A percentile compares a stretch with the other conserved stretches of the same genome.
Conservation (phyloP, 2,113 vertebrate species). For the Melanerpes formicivorus region DNA sequence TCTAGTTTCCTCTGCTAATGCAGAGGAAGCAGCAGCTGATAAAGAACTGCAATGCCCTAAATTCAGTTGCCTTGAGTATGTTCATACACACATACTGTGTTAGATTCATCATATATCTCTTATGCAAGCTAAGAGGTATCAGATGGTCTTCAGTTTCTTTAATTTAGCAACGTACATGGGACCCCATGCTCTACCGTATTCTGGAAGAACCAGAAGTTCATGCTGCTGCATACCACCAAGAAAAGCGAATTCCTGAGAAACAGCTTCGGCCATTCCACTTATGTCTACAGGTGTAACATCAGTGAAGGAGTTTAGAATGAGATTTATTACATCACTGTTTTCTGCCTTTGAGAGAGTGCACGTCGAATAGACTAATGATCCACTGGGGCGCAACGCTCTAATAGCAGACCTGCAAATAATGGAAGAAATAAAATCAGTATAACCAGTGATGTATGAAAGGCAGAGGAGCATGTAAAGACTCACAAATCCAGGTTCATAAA, state of each 20-base stretch:
- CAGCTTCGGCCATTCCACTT: slow-evolving; percentile 71
- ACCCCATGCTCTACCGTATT: slow-evolving; percentile 86
- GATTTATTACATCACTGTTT: slow-evolving; percentile 85
- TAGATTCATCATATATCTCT: not conserved
- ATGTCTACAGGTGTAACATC: slow-evolving; percentile 81
- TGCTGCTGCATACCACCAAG: slow-evolving; percentile 66
- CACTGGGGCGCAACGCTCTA: slow-evolving; percentile 87
- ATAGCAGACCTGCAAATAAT: slow-evolving; percentile 85
- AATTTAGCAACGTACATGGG: slow-evolving; percentile 93
- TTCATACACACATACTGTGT: not conserved
- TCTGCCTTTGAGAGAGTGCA: slow-evolving; percentile 92
- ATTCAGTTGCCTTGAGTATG: not conserved
- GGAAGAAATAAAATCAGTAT: not conserved
- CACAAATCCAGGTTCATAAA: not conserved
- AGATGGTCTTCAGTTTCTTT: slow-evolving; percentile 64
- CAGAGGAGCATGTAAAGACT: not conserved
- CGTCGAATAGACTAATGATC: slow-evolving; percentile 90
- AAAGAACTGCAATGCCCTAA: not conserved
- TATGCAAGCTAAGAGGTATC: not conserved
- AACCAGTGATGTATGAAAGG: not conserved
- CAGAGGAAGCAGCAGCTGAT: not conserved
- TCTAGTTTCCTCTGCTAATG: not conserved
- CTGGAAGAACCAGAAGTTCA: slow-evolving; percentile 88
- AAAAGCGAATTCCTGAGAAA: slow-evolving; percentile 84
- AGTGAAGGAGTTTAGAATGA: slow-evolving; percentile 78